These are phyloP conservation scores for Liasis olivaceus DNA, from an alignment of 2,797 vertebrate species.

Conservation along the genomic window DNA sequence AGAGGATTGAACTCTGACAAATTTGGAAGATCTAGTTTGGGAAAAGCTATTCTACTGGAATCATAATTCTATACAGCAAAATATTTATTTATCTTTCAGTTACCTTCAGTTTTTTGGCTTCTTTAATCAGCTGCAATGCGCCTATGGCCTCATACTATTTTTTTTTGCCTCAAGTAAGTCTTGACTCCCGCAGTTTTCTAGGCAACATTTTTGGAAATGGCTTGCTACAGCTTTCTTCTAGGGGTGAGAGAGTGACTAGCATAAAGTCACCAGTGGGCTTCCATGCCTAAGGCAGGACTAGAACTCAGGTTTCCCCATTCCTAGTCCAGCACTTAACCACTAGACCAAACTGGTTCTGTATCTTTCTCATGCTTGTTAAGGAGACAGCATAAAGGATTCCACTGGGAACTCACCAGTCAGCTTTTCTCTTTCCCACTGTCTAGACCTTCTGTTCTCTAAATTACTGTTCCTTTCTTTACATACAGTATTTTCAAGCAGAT, in stretches of 20 bases:
- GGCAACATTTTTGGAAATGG: too few species aligned
- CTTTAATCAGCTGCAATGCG: background rate
- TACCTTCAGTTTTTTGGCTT: accelerated
- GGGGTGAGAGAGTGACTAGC: too few species aligned
- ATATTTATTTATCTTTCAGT: background rate
- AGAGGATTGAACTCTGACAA: too few species aligned
- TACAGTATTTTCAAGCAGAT: background rate
- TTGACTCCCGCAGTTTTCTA: too few species aligned
- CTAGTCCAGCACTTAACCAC: too few species aligned
- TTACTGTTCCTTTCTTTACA: background rate
- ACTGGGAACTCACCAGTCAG: accelerated
- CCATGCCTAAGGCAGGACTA: too few species aligned
- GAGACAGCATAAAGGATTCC: background rate
- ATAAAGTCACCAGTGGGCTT: too few species aligned
- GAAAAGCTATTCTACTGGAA: background rate
- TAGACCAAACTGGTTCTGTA: too few species aligned
- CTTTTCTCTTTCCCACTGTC: background rate
- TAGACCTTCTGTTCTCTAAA: background rate
- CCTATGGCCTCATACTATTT: too few species aligned
- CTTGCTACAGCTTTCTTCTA: too few species aligned
- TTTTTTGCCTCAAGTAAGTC: too few species aligned
- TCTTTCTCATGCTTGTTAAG: slow-evolving; percentile 3
- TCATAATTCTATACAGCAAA: background rate
- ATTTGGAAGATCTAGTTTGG: background rate
- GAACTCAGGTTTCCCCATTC: too few species aligned